phyloP scores from a whole-genome alignment of 2,888 invertebrate genomes.

The Nomada fabriciana region DNA sequence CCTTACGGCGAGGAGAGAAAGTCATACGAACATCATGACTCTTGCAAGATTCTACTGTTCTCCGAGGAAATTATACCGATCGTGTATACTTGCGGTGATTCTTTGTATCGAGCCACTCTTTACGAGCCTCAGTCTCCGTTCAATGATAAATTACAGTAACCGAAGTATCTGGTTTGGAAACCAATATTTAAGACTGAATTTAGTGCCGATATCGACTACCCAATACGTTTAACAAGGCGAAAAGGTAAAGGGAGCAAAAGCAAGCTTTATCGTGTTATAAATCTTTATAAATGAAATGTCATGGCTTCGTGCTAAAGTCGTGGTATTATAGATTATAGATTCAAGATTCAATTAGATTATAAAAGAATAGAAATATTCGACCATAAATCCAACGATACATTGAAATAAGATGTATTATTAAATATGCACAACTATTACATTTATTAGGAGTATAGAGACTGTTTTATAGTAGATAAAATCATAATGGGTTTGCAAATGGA shows the following conservation, averaged over 20 bases:
- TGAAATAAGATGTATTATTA: too few species aligned
- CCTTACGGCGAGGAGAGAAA: constrained; percentile 74
- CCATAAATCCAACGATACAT: too few species aligned
- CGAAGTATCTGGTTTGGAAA: constrained; percentile 2
- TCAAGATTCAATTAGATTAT: neutral
- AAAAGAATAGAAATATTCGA: too few species aligned
- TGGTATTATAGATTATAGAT: neutral
- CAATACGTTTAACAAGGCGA: neutral
- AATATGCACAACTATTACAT: too few species aligned
- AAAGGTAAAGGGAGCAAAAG: neutral
- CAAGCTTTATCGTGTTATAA: neutral
- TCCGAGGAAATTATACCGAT: constrained; percentile 57
- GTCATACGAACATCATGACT: constrained; percentile 70
- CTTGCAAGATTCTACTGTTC: constrained; percentile 65
- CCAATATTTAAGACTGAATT: constrained; percentile 14
- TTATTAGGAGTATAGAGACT: too few species aligned
- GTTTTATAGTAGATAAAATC: too few species aligned
- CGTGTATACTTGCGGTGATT: constrained; percentile 32
- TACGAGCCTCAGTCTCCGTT: constrained; percentile 22
- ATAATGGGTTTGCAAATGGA: too few species aligned
- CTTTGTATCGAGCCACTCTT: constrained; percentile 30
- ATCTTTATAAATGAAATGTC: neutral
- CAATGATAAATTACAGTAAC: constrained; percentile 34
- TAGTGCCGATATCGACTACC: neutral
- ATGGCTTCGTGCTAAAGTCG: neutral